Conservation (phyloP, 2,113 vertebrate species). For the Oryzias javanicus region DNA sequence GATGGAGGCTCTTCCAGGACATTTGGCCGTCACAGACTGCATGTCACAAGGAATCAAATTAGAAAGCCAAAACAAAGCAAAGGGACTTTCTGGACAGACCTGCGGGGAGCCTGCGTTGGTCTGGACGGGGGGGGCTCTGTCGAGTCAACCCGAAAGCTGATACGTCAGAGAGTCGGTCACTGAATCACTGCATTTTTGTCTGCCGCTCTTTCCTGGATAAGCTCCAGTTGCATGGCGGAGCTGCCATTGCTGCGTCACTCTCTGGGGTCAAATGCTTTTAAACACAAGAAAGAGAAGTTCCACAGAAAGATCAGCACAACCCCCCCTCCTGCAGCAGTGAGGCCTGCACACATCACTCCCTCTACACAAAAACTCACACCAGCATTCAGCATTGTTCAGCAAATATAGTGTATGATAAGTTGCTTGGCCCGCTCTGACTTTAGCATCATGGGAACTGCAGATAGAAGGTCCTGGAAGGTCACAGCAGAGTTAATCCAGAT, state of each 20-base stretch:
- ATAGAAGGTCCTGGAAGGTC: slow-evolving; percentile 43
- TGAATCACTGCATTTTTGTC: slow-evolving; percentile 27
- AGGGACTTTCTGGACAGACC: slow-evolving; percentile 39
- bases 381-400: slow-evolving; percentile 32
- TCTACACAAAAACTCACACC: not conserved
- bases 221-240: not conserved
- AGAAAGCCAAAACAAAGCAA: slow-evolving; percentile 27
- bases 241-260: slow-evolving; percentile 11
- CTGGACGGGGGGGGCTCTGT: slow-evolving; percentile 14
- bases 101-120: slow-evolving; percentile 24
- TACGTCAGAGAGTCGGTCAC: slow-evolving; percentile 8
- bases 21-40: slow-evolving; percentile 27
- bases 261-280: slow-evolving; percentile 18
- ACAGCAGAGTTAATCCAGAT: slow-evolving; percentile 39
- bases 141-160: not conserved
- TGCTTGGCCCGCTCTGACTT: slow-evolving; percentile 21
- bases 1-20: slow-evolving; percentile 39
- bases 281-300: slow-evolving; percentile 11
- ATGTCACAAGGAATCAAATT: slow-evolving; percentile 58
- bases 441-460: slow-evolving; percentile 35
- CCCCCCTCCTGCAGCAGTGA: no score
- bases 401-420: slow-evolving; percentile 41
- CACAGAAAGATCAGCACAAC: not conserved
- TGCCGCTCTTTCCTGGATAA: slow-evolving; percentile 25
- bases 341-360: slow-evolving; percentile 1